phyloP scores from a whole-genome alignment of 2,888 invertebrate genomes.

The Mamestra brassicae region DNA sequence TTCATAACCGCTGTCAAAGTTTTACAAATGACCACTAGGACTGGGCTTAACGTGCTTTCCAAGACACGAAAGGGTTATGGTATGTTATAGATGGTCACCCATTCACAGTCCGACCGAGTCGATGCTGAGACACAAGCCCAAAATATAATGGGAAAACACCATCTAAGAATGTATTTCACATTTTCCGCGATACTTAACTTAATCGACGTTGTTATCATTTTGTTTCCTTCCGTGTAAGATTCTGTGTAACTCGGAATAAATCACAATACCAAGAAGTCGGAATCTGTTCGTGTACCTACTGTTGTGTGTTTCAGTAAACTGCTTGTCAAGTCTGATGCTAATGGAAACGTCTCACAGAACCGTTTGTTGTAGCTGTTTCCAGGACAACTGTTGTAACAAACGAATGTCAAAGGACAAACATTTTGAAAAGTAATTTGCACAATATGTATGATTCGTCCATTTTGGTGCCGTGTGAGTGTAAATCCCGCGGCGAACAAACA shows the following conservation, averaged over 20 bases:
- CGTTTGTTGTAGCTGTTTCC: background rate
- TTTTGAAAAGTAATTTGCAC: too few species aligned
- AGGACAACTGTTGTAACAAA: background rate
- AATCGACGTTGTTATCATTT: background rate
- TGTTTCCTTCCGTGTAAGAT: background rate
- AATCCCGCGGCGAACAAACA: conserved; percentile 48
- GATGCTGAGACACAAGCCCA: background rate
- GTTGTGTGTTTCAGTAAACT: background rate
- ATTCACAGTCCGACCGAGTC: too few species aligned
- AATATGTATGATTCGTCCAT: conserved; percentile 1
- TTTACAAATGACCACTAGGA: too few species aligned
- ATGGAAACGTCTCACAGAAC: background rate
- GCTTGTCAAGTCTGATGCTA: conserved; percentile 16
- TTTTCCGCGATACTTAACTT: background rate
- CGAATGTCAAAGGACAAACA: background rate
- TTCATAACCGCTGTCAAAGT: too few species aligned
- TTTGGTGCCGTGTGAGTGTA: conserved; percentile 33
- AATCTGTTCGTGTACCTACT: background rate
- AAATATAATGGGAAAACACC: background rate
- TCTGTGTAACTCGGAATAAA: background rate
- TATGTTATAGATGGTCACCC: too few species aligned
- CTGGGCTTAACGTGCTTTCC: too few species aligned
- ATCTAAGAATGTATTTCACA: background rate
- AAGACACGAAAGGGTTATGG: background rate
- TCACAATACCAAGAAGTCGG: background rate